A percentile compares a stretch with the other conserved stretches of the same genome.
These are phyloP conservation scores for Cottus gobio DNA, from an alignment of 2,113 vertebrate species.

Conservation along the genomic window DNA sequence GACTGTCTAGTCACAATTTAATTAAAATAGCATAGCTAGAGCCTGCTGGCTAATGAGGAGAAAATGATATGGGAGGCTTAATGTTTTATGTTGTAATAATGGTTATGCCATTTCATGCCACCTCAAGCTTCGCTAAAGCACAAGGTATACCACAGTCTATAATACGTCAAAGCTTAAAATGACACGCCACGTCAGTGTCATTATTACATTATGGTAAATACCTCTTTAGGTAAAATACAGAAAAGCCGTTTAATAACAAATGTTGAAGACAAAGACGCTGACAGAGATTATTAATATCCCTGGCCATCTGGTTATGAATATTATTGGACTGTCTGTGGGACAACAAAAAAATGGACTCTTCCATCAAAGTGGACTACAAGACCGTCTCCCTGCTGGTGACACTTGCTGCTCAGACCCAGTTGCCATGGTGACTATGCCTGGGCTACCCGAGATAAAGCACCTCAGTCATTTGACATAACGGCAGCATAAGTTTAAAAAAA, in stretches of 20 bases:
- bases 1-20: not conserved
- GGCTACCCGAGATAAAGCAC: constrained; percentile 67
- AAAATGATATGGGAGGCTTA: constrained; percentile 8
- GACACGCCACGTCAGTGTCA: not conserved
- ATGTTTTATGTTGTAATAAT: constrained; percentile 63
- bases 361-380: constrained; percentile 43
- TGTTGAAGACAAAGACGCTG: not conserved
- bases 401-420: constrained; percentile 64
- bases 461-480: constrained; percentile 45
- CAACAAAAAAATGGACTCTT: constrained; percentile 32
- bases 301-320: constrained; percentile 10
- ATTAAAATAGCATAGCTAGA: constrained; percentile 12
- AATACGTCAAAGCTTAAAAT: constrained; percentile 40
- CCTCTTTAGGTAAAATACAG: constrained; percentile 14
- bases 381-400: constrained; percentile 54
- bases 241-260: constrained; percentile 6
- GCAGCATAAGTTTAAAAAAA: constrained; percentile 25
- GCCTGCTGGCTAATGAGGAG: not conserved
- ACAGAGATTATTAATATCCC: constrained; percentile 4
- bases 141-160: constrained; percentile 19
- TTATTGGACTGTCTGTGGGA: constrained; percentile 14
- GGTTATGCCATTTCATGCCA: constrained; percentile 30
- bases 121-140: constrained; percentile 28
- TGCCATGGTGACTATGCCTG: constrained; percentile 75
- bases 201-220: constrained; percentile 7